A percentile compares a stretch with the other conserved stretches of the same genome.
phyloP scores from a whole-genome alignment of 2,888 invertebrate genomes.

The Chrysodeixis includens region DNA sequence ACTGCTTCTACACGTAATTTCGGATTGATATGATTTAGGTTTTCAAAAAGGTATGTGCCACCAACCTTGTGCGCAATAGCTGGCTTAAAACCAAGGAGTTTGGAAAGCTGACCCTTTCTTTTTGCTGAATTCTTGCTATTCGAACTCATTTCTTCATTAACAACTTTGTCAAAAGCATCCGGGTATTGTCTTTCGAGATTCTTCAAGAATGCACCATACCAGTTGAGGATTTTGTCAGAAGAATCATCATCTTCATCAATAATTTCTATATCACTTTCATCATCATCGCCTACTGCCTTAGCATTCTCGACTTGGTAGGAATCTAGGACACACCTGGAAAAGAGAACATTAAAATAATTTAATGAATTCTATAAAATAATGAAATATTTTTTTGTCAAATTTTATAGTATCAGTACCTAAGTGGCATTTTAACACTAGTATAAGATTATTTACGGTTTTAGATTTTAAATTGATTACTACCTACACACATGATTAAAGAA shows the following conservation, averaged over 20 bases:
- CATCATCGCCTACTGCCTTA: constrained; percentile 61
- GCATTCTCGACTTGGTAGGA: constrained; percentile 64
- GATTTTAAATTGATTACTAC: no score
- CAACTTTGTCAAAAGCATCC: constrained; percentile 91
- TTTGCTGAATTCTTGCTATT: constrained; percentile 68
- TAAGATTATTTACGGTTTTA: no score
- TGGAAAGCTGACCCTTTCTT: constrained; percentile 78
- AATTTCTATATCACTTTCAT: constrained; percentile 85
- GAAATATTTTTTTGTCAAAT: no score
- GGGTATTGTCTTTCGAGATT: constrained; percentile 93
- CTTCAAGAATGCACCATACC: constrained; percentile 89
- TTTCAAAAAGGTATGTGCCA: constrained; percentile 90
- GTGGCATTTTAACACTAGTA: no score
- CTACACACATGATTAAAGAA: no score
- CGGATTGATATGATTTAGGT: constrained; percentile 92
- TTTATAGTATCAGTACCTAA: no score
- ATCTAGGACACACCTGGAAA: constrained; percentile 86
- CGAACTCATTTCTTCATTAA: constrained; percentile 88
- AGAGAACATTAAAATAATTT: background rate
- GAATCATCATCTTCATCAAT: constrained; percentile 75
- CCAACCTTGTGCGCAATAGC: constrained; percentile 87
- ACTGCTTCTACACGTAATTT: constrained; percentile 91
- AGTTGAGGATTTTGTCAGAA: constrained; percentile 77
- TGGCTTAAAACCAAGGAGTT: constrained; percentile 87
- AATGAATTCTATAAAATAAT: background rate